These are phyloP conservation scores for Periphyllus acericola DNA, from an alignment of 2,888 invertebrate genomes.

Conservation along the genomic window DNA sequence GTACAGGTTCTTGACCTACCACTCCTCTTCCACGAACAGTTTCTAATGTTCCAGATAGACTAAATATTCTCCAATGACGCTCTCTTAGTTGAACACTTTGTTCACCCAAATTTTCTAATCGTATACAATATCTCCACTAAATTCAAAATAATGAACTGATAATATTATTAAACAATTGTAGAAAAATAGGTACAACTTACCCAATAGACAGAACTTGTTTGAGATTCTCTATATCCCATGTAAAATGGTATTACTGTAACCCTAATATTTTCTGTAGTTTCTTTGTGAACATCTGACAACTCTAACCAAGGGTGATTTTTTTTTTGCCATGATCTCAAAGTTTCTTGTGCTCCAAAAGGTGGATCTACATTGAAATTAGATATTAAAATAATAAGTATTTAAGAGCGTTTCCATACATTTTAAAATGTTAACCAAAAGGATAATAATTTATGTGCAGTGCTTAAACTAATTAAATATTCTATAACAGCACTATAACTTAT, in stretches of 20 bases:
- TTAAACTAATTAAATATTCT: neutral
- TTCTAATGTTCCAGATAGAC: constrained; percentile 90
- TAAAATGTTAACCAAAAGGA: neutral
- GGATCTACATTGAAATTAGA: constrained; percentile 73
- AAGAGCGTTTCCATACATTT: neutral
- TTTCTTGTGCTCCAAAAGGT: constrained; percentile 88
- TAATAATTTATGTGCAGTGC: neutral
- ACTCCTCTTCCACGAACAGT: constrained; percentile 94
- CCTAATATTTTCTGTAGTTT: constrained; percentile 94
- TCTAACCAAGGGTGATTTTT: constrained; percentile 98
- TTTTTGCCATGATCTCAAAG: constrained; percentile 93
- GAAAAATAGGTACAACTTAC: constrained; percentile 69
- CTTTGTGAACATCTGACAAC: constrained; percentile 94
- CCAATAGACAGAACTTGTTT: constrained; percentile 93
- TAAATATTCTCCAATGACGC: constrained; percentile 98
- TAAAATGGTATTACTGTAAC: constrained; percentile 99
- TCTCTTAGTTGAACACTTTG: constrained; percentile 91
- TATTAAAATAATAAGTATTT: neutral
- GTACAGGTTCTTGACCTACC: constrained; percentile 96
- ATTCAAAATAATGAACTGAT: constrained; percentile 64
- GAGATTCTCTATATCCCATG: constrained; percentile 93
- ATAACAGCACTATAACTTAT: neutral
- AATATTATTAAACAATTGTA: neutral
- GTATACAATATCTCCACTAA: constrained; percentile 97
- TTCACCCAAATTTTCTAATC: constrained; percentile 92